Evolutionary conservation across 2,797 vertebrate genomes (phyloP), one percentile per base, ranked within the genome.

Genomic region (Gadopsis marmoratus): DNA sequence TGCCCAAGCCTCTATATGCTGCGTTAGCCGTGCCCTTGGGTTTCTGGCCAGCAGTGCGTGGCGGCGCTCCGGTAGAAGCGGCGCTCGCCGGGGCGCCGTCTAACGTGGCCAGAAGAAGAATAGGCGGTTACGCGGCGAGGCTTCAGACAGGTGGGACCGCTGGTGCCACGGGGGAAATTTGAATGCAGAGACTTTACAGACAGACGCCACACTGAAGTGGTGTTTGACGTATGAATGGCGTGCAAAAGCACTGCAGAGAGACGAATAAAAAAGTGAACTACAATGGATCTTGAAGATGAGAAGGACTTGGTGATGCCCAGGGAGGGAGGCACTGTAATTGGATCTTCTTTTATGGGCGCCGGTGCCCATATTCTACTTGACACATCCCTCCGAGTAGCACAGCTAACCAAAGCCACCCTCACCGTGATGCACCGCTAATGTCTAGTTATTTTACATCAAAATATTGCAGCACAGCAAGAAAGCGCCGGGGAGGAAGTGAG

Each of bases 11-110:
- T 59, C 74, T 21, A 55, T 21, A 55, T 54, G 81, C 83, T 39
- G 82, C 17, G 84, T 73, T 83, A 82, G 84, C 86, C 63, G 16
- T 83, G 86, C 87, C 91, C 88, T 89, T 85, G 87, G 89, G 79
- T 82, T 86, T 66, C 73, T 65, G 86, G 81, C 78, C 71, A 26
- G 64, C 39, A 4, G 89, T 56, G 83, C 77, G 61, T 5, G 67
- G 71, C 60, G 77, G 62, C 9, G 9, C 70, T 1, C 45, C 75
- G 70, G 82, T 54, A 87, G 71, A 74, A 45, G 68, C 0, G 69
- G 31, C 51, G 71, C 78, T 53, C 1, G 37, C 71, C 8, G 60
- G 74, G 62, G 67, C 1, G 50, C 63, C 82, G 58, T 43, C 43
- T 74, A 66, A 71, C 63, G 58, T 51, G 16, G 62, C 67, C n/a